Evolutionary conservation across 2,888 invertebrate species (phyloP).

Genomic region (Tuberolachnus salignus): DNA sequence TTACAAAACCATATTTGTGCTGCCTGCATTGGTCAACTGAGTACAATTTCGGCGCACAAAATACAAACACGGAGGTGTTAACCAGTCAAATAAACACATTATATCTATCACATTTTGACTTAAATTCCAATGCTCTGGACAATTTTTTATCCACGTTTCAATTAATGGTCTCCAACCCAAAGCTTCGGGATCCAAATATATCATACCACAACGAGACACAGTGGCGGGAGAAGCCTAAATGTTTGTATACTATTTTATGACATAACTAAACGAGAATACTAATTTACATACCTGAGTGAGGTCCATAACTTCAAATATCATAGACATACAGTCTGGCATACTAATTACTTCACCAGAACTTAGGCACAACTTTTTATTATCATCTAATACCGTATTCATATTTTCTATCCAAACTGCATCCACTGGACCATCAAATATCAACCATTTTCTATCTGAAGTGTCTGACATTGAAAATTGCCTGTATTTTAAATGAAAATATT

Average conservation of each 20-base stretch:
- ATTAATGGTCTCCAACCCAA: constrained; percentile 84
- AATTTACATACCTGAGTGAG: constrained; percentile 68
- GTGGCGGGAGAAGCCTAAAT: constrained; percentile 80
- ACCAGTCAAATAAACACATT: constrained; percentile 72
- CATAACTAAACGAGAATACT: not conserved
- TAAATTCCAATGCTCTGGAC: constrained; percentile 58
- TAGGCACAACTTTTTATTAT: constrained; percentile 84
- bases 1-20: constrained; percentile 42
- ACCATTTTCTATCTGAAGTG: constrained; percentile 83
- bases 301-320: constrained; percentile 89
- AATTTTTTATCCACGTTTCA: constrained; percentile 77
- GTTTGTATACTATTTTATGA: not conserved
- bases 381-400: constrained; percentile 86
- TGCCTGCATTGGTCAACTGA: constrained; percentile 63
- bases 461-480: constrained; percentile 78
- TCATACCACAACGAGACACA: constrained; percentile 92
- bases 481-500: constrained; percentile 66
- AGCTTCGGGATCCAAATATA: constrained; percentile 83
- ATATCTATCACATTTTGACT: constrained; percentile 63
- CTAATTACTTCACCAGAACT: constrained; percentile 88
- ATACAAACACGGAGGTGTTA: constrained; percentile 75
- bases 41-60: constrained; percentile 76
- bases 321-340: constrained; percentile 80
- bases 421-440: constrained; percentile 90
- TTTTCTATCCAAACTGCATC: constrained; percentile 92